Evolutionary conservation across 2,113 vertebrate genomes (phyloP), one percentile per base, ranked within the genome.

Genomic region (Melanerpes aurifrons): DNA sequence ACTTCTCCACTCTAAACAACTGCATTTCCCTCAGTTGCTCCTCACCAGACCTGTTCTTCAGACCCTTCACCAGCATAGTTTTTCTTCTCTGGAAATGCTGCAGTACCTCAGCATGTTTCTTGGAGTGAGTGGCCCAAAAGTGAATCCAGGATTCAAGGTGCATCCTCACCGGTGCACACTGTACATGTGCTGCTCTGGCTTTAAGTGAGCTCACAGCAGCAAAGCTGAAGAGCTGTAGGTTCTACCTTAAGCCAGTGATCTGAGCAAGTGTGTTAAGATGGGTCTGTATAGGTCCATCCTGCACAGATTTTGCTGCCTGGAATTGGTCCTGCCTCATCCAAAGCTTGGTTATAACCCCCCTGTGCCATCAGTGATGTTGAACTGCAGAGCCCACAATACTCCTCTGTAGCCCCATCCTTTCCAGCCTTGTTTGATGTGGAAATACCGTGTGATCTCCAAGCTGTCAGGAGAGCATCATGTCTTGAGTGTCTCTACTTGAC

Each of bases 401-500:
- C 32, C 62, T n/a, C 28, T 32, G 54, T 67, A 86, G 35, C 66
- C 29, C 35, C 26, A 35, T 67, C 43, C 40, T 73, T 88, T 75
- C 50, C 67, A 77, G 35, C 35, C 63, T 75, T 56, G 45, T 94
- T 95, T 96, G 93, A 93, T 61, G 1, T 73, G 67, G 61, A 83
- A 57, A 57, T 53, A 21, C 11, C 15, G 15, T 57, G 54, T 16
- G 54, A 82, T 87, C 86, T 94, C 64, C 88, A 93, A 48, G 26
- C 61, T 90, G 37, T 89, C 87, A 90, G 78, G 74, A 67, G 50
- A 92, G 57, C 59, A 35, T 50, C 29, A 48, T 76, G 63, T 93
- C 91, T 81, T 92, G 89, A 96, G 57, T 78, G 77, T 35, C 67
- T 94, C 87, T 93, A 87, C 75, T 82, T 68, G 86, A 70, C 81